phyloP scores from a whole-genome alignment of 2,113 vertebrate species.

The Dinomys branickii region DNA sequence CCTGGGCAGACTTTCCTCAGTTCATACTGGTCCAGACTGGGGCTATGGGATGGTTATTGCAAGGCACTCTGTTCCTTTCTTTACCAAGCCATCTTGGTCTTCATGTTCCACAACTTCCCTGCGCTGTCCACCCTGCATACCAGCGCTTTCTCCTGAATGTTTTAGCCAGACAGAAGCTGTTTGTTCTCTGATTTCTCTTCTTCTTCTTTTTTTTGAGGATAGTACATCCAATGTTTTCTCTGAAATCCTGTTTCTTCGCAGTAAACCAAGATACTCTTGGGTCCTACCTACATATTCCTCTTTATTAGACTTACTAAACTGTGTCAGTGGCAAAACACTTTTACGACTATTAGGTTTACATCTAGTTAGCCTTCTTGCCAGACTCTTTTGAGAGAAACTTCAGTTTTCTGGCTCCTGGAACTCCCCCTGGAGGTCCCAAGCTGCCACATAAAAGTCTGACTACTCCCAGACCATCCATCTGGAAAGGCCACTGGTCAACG shows the following conservation, averaged over 20 bases:
- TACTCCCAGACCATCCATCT: not conserved
- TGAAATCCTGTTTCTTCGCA: not conserved
- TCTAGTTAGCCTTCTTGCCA: not conserved
- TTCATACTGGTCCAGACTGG: not conserved
- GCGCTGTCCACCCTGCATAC: not conserved
- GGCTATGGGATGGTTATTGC: not conserved
- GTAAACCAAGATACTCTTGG: not conserved
- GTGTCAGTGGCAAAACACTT: not conserved
- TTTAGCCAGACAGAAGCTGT: not conserved
- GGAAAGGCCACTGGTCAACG: not conserved
- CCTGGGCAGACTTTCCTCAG: not conserved
- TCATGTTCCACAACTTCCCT: not conserved
- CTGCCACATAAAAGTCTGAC: not conserved
- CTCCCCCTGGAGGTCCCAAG: not conserved
- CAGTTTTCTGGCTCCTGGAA: not conserved
- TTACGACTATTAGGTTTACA: not conserved
- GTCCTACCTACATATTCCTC: not conserved
- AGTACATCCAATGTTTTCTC: not conserved
- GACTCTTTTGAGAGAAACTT: not conserved
- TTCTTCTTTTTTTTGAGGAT: not conserved
- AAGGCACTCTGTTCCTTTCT: not conserved
- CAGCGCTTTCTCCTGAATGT: not conserved
- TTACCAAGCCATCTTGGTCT: not conserved
- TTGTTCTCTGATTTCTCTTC: no score
- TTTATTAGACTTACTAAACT: not conserved